Evolutionary conservation across 2,113 vertebrate genomes (phyloP), one percentile per base, ranked within the genome.

Genomic region (Enhydra lutris): DNA sequence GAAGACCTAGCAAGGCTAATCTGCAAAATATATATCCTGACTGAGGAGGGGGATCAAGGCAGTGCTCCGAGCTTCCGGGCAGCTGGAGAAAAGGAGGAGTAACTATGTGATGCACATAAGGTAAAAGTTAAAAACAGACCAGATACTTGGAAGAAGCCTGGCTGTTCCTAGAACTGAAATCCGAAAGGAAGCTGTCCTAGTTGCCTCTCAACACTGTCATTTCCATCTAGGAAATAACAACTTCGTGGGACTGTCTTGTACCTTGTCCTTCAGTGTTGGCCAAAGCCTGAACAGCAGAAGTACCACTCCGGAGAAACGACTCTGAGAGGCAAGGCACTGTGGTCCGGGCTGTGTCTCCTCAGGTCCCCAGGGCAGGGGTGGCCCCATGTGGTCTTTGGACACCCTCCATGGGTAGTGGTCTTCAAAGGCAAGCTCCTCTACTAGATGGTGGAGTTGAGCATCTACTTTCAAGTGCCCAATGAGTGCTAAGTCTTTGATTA

Each of bases 161-260:
- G 79, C 45, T 36, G 1, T 61, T 82, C 29, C 52, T 42, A 29
- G 63, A 14, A n/a, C 39, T 36, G 52, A 52, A 81, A 45, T 78
- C 52, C 39, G 36, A 50, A 85, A 88, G 95, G n/a, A 24, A 20
- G 4, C 96, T 97, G 98, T 99, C 99, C 39, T 21, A 31, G n/a
- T 24, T 0, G 14, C 55, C 10, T 26, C 55, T 63, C 93, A 11
- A 7, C 18, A 57, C 2, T 20, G 61, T 24, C 34, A 7, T 63
- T 15, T 18, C 45, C 31, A 34, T 13, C 24, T 31, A 10, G 36
- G 73, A 2, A n/a, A 45, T 11, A 24, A 20, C 18, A 65, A 76
- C 15, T 67, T 74, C 17, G 18, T 14, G 13, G 23, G 7, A 31
- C 55, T 11, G 11, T 15, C 55, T 63, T 36, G 4, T 42, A 55